Evolutionary conservation across 2,113 vertebrate species (phyloP), one percentile per base, ranked within the genome.

Genomic region (Hippocampus zosterae): DNA sequence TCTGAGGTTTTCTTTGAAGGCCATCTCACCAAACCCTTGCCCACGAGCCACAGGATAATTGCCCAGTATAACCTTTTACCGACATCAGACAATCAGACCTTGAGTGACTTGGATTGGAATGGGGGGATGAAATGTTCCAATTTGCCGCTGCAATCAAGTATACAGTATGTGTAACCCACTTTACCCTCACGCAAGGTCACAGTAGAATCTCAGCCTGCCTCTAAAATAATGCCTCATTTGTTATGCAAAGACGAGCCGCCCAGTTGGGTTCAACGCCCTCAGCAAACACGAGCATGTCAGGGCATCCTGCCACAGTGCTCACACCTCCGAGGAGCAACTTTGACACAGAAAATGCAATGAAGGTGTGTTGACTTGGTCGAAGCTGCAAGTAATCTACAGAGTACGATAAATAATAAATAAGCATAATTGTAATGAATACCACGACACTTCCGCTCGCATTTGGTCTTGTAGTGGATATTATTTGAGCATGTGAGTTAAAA

Each of bases 261-360:
- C 8, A 9, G 3, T 3, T 23, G 37, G 73, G 73, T 80, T 83
- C 75, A 85, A 53, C 16, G 10, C 23, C 70, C 79, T 72, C 63
- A 33, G 68, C 50, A 77, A 75, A 80, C 60, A 72, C 0, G 10
- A 27, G 9, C 63, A 65, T 75, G 80, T 86, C 77, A 79, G 68
- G 8, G 42, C 6, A 65, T 8, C 68, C 75, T 29, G 33, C 19
- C 70, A 53, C n/a, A 37, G 19, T 3, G 21, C 0, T 50, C 52
- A 12, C 57, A 57, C 23, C 65, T 33, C 60, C 27, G 1, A 13
- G 63, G 66, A 65, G 69, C 44, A 44, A 62, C 56, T 25, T 75
- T 73, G 73, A 29, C 46, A 55, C 73, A 52, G 27, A 12, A 3
- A 13, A 37, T 23, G 5, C 2, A 0, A 6, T 37, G 33, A 25